These are phyloP conservation scores for Lysandra coridon DNA, from an alignment of 2,888 invertebrate genomes.

Conservation along the genomic window DNA sequence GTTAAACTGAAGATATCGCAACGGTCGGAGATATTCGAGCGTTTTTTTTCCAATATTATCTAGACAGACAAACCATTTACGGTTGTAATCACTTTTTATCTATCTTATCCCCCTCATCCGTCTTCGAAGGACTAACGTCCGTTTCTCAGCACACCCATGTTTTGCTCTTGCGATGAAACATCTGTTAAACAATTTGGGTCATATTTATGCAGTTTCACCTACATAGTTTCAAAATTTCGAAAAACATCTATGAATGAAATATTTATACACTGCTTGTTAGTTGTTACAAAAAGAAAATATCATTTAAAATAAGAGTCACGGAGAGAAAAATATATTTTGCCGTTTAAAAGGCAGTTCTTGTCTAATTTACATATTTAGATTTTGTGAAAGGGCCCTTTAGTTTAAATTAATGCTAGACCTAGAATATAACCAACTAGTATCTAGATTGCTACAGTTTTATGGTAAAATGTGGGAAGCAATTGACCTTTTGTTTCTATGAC, in stretches of 20 bases:
- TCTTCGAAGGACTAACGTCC: constrained; percentile 49
- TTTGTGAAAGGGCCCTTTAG: background rate
- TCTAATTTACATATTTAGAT: background rate
- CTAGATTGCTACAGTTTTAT: background rate
- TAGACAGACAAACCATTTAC: constrained; percentile 19
- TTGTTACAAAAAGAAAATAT: background rate
- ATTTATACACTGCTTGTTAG: background rate
- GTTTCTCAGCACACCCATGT: constrained; percentile 63
- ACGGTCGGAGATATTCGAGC: background rate
- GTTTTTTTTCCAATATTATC: background rate
- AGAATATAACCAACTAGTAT: background rate
- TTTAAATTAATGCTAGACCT: background rate
- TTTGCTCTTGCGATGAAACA: constrained; percentile 65
- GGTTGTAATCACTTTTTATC: constrained; percentile 25
- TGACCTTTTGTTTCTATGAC: background rate
- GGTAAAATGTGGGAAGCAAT: constrained; percentile 14
- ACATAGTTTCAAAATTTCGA: background rate
- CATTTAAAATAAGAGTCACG: background rate
- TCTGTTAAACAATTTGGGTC: constrained; percentile 59
- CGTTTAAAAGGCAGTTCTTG: background rate
- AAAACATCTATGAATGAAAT: background rate
- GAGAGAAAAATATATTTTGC: background rate
- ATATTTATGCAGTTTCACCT: background rate
- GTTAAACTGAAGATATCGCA: constrained; percentile 10
- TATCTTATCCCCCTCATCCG: constrained; percentile 42